These are phyloP conservation scores for Mico argentatus DNA, from an alignment of 2,797 vertebrate genomes.

Conservation along the genomic window DNA sequence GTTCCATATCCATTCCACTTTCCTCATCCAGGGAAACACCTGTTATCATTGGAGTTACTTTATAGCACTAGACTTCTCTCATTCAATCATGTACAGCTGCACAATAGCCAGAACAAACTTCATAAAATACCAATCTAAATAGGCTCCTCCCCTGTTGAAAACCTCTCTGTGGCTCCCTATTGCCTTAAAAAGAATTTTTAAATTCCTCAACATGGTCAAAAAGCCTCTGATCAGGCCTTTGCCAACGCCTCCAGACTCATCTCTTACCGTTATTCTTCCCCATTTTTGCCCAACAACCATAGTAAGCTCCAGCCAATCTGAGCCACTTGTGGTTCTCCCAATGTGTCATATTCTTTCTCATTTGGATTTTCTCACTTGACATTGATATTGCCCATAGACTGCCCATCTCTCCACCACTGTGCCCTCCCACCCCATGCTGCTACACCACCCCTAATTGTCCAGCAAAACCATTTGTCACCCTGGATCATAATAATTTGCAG, in stretches of 20 bases:
- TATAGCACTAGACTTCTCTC: rapidly evolving
- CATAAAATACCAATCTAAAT: not conserved
- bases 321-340: not conserved
- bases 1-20: rapidly evolving
- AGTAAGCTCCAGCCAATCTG: not conserved
- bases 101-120: not conserved
- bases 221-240: not conserved
- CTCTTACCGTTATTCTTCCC: not conserved
- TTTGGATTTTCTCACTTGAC: not conserved
- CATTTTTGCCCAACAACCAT: not conserved
- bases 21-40: not conserved
- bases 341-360: rapidly evolving
- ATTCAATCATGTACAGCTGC: not conserved
- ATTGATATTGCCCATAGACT: not conserved
- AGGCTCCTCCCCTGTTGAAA: not conserved
- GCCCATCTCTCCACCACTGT: rapidly evolving
- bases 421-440: rapidly evolving
- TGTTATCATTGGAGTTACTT: rapidly evolving
- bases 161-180: not conserved
- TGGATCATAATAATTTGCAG: rapidly evolving
- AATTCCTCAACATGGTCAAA: not conserved
- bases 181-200: not conserved
- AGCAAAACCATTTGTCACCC: not conserved
- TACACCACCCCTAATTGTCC: not conserved
- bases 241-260: not conserved